A percentile compares a stretch with the other conserved stretches of the same genome.
These are phyloP conservation scores for Thereva unica DNA, from an alignment of 2,888 invertebrate species.

Conservation along the genomic window DNA sequence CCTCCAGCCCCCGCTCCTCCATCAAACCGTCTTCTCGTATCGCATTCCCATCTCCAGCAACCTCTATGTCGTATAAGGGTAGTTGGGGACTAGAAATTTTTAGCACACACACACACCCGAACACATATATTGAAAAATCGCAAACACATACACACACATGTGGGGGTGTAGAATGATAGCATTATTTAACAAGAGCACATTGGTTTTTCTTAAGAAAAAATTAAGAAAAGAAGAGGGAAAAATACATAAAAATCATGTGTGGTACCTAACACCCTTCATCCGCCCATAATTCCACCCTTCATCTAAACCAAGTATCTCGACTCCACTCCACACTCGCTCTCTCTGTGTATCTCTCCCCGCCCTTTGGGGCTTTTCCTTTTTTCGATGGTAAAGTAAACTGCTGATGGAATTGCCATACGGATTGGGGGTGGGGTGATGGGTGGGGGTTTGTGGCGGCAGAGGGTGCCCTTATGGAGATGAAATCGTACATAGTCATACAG, in stretches of 20 bases:
- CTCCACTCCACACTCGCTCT: too few species aligned
- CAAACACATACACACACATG: not conserved
- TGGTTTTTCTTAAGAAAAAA: slow-evolving; percentile 25
- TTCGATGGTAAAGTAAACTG: too few species aligned
- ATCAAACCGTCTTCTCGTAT: too few species aligned
- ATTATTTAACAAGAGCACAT: slow-evolving; percentile 5
- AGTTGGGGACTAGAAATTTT: too few species aligned
- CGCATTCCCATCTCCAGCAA: slow-evolving; percentile 5
- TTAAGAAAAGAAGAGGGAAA: slow-evolving; percentile 15
- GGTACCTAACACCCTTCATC: not conserved
- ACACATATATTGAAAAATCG: slow-evolving; percentile 7
- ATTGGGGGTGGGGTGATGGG: too few species aligned
- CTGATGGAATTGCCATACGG: too few species aligned
- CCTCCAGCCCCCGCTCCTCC: too few species aligned
- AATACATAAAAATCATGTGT: not conserved
- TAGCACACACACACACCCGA: not conserved
- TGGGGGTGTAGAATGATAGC: not conserved
- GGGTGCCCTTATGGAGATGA: slow-evolving; percentile 4
- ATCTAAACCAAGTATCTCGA: not conserved
- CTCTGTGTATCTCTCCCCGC: too few species aligned
- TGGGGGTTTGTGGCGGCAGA: too few species aligned
- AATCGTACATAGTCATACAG: slow-evolving; percentile 17
- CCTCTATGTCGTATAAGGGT: not conserved
- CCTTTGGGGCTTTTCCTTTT: too few species aligned
- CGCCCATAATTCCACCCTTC: slow-evolving; percentile 3